A percentile compares a stretch with the other conserved stretches of the same genome.
Evolutionary conservation across 1,140 invertebrate species (phyloP).

Genomic region (Aricia agestis): DNA sequence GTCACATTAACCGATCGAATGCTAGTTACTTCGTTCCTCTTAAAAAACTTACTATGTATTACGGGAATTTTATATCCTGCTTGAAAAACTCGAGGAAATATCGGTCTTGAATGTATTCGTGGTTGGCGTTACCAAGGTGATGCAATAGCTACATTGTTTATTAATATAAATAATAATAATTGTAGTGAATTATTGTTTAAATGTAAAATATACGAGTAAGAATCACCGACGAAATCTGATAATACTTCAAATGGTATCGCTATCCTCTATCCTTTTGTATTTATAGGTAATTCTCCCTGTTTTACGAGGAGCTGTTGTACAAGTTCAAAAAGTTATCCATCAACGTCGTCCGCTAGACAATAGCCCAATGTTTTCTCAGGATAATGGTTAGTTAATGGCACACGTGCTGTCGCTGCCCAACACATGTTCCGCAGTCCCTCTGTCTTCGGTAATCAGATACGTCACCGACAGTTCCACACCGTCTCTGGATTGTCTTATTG

Average conservation of each 20-base stretch:
- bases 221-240: too few species aligned
- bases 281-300: too few species aligned
- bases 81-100: background rate
- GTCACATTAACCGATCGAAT: background rate
- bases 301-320: background rate
- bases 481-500: background rate
- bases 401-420: background rate
- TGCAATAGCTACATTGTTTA: too few species aligned
- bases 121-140: too few species aligned
- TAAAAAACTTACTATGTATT: too few species aligned
- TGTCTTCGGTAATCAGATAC: background rate
- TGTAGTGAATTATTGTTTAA: too few species aligned
- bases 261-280: too few species aligned
- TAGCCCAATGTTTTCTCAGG: background rate
- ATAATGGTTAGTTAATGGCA: background rate
- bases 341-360: background rate
- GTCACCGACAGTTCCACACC: background rate
- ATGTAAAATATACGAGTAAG: too few species aligned
- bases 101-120: too few species aligned
- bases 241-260: too few species aligned
- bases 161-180: too few species aligned
- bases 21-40: too few species aligned
- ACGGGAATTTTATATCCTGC: background rate
- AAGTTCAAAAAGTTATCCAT: background rate
- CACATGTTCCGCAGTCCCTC: background rate